Base-by-base conservation (phyloP, 2,113 vertebrate species). In the Girardinichthys multiradiatus region DNA sequence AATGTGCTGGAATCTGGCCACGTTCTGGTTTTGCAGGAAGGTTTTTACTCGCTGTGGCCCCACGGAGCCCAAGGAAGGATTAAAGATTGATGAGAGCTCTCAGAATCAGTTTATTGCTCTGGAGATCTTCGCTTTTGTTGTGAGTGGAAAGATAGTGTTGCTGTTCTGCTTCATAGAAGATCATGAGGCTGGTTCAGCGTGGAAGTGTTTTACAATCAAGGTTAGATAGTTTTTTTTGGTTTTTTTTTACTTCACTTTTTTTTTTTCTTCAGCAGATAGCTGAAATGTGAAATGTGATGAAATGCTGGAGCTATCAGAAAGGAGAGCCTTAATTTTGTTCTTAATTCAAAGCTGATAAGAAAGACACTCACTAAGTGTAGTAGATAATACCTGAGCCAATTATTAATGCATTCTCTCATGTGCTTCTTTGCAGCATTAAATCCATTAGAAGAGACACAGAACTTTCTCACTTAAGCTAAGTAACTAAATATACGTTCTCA, bases 41-140 rank as follows among this genome's bases (percentile, higher is more conserved):
- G 73, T 70, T 91, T 90, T 89, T 88, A 88, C 88, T 87, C 81
- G 57, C 85, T 64, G 71, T 33, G 68, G 82, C 85, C 85, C 87
- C 67, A 57, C 65, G 4, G 77, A 89, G 87, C 86, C 87, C 2
- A 68, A 88, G 88, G 91, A 91, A 76, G 81, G 81, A 92, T 92
- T 90, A 91, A 92, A 91, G 87, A 92, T 92, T 92, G 91, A 92
- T 91, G 91, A 92, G 83, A 66, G 86, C 91, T 89, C 91, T 93
- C 89, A 90, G 88, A 92, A 89, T 89, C 87, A 86, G 89, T 91
- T 91, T 89, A 91, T 92, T 91, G 91, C 92, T 91, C 88, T 66
- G 84, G 87, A 92, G 91, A 87, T 91, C 87, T 73, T 73, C 45
- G 77, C 89, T 91, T 87, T 82, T 87, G 89, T 89, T 90, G 90